Percentiles rank a stretch among this genome's conserved stretches.
Evolutionary conservation across 2,797 vertebrate genomes (phyloP).

Genomic region (Coluber constrictor): DNA sequence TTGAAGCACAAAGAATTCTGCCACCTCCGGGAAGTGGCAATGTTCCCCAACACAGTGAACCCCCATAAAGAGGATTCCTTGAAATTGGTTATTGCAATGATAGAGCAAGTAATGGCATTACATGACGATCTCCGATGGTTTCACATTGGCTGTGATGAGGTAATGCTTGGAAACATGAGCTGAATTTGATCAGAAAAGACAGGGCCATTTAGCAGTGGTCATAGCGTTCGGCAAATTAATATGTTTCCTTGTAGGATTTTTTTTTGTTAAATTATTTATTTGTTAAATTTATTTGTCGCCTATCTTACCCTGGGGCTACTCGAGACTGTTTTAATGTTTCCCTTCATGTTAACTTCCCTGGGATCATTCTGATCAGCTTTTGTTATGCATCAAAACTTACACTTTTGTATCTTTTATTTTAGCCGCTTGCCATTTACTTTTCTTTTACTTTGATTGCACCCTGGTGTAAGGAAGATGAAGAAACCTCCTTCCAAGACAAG

Average conservation of each 20-base stretch:
- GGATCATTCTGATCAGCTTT: neutral
- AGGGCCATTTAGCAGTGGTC: neutral
- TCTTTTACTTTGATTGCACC: neutral
- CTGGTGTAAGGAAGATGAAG: neutral
- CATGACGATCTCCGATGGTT: constrained; percentile 74
- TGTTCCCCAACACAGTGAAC: constrained; percentile 87
- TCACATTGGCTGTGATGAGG: constrained; percentile 79
- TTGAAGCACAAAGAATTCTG: constrained; percentile 83
- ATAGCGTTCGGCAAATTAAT: neutral
- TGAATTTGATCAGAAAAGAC: neutral
- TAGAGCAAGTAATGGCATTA: constrained; percentile 84
- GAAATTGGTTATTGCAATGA: constrained; percentile 81
- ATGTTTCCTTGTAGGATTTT: neutral
- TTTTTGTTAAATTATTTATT: neutral
- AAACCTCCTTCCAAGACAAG: neutral
- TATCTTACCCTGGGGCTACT: neutral
- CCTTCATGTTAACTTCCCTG: neutral
- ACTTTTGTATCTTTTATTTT: neutral
- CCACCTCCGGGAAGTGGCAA: constrained; percentile 80
- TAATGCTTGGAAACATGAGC: constrained; percentile 34
- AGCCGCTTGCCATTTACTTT: neutral
- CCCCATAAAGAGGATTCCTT: constrained; percentile 80
- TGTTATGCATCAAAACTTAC: neutral
- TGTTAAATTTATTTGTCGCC: neutral
- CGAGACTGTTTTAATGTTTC: neutral